These are phyloP conservation scores for Dinocampus coccinellae DNA, from an alignment of 2,888 invertebrate species.

Conservation along the genomic window DNA sequence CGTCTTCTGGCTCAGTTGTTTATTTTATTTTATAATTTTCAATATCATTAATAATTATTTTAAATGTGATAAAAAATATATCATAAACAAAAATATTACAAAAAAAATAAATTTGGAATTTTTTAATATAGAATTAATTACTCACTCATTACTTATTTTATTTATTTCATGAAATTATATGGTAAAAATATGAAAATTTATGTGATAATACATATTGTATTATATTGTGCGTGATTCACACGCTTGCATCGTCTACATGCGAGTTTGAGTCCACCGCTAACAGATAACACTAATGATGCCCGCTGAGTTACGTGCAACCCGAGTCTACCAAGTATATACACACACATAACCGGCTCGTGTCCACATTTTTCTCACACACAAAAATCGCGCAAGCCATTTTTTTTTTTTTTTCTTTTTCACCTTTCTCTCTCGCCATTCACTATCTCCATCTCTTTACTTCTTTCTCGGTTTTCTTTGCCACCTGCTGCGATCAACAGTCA, in stretches of 20 bases:
- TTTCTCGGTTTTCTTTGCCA: not conserved
- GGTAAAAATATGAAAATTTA: not conserved
- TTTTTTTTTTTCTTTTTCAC: not conserved
- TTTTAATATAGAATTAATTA: no score
- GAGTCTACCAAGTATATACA: not conserved
- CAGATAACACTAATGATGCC: constrained; percentile 62
- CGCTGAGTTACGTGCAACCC: constrained; percentile 60
- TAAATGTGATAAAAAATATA: no score
- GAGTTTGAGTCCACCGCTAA: constrained; percentile 38
- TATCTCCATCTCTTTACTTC: not conserved
- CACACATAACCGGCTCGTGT: not conserved
- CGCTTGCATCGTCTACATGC: constrained; percentile 26
- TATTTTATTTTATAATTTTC: not conserved
- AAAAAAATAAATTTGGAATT: no score
- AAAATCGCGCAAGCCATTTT: constrained; percentile 10
- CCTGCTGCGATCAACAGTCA: not conserved
- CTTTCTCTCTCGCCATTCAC: not conserved
- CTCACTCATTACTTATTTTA: no score
- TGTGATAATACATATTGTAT: not conserved
- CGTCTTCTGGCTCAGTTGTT: not conserved
- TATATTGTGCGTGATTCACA: constrained; percentile 50
- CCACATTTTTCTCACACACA: not conserved
- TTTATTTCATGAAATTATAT: no score
- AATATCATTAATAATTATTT: not conserved
- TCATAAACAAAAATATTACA: no score